Conservation (phyloP, 2,888 invertebrate species). For the Nymphalis c-album region DNA sequence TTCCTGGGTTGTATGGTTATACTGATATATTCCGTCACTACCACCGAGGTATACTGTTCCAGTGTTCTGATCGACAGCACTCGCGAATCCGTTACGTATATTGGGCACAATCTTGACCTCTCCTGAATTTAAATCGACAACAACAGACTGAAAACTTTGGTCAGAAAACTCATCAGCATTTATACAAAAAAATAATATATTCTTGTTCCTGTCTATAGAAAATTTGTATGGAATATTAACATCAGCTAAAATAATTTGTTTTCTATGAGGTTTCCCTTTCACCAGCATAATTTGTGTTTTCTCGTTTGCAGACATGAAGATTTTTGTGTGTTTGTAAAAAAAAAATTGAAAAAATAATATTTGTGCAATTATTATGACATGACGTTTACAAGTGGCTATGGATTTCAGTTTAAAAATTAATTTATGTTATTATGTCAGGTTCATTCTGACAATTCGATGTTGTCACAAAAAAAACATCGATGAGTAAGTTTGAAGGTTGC, state of each 20-base stretch:
- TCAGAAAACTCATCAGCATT: conserved; percentile 64
- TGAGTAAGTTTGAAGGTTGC: too few species aligned
- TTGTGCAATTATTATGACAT: background rate
- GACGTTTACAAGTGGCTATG: background rate
- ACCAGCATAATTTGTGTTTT: conserved; percentile 35
- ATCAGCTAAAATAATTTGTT: conserved; percentile 55
- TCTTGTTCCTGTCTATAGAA: conserved; percentile 50
- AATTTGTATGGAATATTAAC: conserved; percentile 63
- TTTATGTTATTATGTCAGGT: background rate
- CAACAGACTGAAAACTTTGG: conserved; percentile 62
- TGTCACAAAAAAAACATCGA: too few species aligned
- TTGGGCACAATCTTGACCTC: conserved; percentile 51
- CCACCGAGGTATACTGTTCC: conserved; percentile 60
- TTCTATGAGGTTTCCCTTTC: conserved; percentile 46
- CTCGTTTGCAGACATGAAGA: conserved; percentile 8
- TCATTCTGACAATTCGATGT: too few species aligned
- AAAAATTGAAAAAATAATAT: too few species aligned
- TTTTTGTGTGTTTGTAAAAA: background rate
- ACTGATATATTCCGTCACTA: conserved; percentile 61
- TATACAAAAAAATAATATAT: conserved; percentile 60
- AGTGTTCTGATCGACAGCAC: conserved; percentile 55
- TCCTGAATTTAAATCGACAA: conserved; percentile 53
- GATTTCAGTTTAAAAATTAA: background rate
- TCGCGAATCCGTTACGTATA: conserved; percentile 63
- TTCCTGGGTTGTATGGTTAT: conserved; percentile 50